Base-by-base conservation (phyloP, 2,797 vertebrate genomes). In the Neosilurus mollespiculum region DNA sequence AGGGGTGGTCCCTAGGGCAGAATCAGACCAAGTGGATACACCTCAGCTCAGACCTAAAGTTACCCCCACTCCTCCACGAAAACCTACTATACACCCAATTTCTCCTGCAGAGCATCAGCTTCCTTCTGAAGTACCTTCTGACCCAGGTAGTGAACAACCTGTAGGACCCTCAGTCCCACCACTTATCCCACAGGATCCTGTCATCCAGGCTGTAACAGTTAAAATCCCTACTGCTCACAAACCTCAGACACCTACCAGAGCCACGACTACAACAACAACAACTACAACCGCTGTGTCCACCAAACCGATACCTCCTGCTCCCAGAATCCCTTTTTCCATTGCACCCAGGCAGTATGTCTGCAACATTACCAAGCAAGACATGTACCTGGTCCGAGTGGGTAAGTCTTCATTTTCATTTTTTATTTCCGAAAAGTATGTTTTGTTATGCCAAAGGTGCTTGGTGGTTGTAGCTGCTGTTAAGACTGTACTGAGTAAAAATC, bases 331-430 rank as follows among this genome's bases (percentile, higher is more conserved):
- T 62, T 91, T 94, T 1, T 90, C 92, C 9, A 92, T 94, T 0
- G 92, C 95, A 69, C 91, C 90, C 87, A 94, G 94, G 0, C 95
- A 95, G 0, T 98, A 97, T 0, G 86, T 97, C 89, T 99, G 98
- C n/a, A 97, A 98, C 66, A 93, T 97, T 86, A 94, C 96, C 0
- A 91, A 94, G 86, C 96, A 96, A 0, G 95, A 98, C 16, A 93
- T 95, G 90, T 99, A 98, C 90, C 87, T 98, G 82, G 95, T 99
- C 87, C 93, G 95, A 91, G 95, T 96, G 0, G 97, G 97, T 99
- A 94, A 96, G 96, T 76, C 3, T 18, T 30, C 10, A 7, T 70
- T 59, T 56, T 4, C 9, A 1, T 24, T 34, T 58, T 80, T n/a
- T 43, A 2, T 70, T 24, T 6, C 20, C 56, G 49, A 53, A 79